Evolutionary conservation across 2,113 vertebrate species (phyloP), one percentile per base, ranked within the genome.

Genomic region (Apteryx mantelli): DNA sequence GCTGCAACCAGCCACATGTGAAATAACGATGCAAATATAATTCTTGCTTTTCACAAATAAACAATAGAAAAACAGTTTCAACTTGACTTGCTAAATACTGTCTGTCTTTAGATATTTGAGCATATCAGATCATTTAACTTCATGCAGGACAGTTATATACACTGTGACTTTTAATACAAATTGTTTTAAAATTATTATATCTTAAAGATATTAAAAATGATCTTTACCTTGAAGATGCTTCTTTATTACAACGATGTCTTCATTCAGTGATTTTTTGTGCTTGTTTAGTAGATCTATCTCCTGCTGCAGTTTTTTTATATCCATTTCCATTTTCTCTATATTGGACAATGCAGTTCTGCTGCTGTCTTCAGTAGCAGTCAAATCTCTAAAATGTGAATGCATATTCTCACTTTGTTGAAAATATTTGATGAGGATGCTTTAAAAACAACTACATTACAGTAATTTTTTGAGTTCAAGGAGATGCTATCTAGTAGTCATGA

Each of bases 191-290:
- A 65, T 40, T 3, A 21, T 44, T 44, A 34, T 15, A 13, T 16
- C 32, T 86, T 30, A 76, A 8, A 6, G 20, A 26, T 21, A 30
- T 55, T 28, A 22, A 68, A 77, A 8, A 1, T 28, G 3, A 40
- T 80, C 60, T 64, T 77, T 86, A 98, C 98, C 98, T 75, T 96
- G 91, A 25, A 99, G 93, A 26, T 98, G 94, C 56, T 96, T 96
- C 68, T 98, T 97, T 65, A 94, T 42, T 9, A 42, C 53, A 17
- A 38, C 18, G 1, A 96, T 11, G 13, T 98, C 98, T 40, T 74
- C 64, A 9, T 63, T 87, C 56, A 98, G 80, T 0, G 96, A 94
- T 13, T 97, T 86, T 66, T 98, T 98, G 56, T 97, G 97, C 65
- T 94, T 92, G 61, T 64, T 97, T 28, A 98, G 94, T 1, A 90